These are phyloP conservation scores for Misgurnus anguillicaudatus DNA, from an alignment of 2,113 vertebrate genomes.

Conservation along the genomic window DNA sequence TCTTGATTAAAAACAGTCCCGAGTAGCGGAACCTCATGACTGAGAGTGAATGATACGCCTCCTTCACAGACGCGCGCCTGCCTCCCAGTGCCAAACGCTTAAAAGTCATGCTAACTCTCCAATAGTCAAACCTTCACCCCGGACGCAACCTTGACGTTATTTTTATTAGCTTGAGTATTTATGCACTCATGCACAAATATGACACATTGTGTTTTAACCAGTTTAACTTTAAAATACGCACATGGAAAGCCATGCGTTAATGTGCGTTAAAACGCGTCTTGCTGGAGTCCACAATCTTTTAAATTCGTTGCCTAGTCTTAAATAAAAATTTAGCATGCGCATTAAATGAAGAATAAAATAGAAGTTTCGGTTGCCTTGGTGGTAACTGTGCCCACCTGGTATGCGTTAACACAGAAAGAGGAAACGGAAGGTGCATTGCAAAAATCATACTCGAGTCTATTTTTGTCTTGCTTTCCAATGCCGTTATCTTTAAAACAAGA, in stretches of 20 bases:
- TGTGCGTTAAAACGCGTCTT: no score
- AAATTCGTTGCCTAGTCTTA: no score
- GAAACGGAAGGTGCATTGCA: background rate
- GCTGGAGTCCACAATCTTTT: no score
- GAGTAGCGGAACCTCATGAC: slow-evolving; percentile 67
- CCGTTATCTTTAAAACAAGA: no score
- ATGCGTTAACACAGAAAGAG: slow-evolving; percentile 52
- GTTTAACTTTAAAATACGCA: background rate
- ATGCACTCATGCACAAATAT: no score
- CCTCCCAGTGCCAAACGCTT: background rate
- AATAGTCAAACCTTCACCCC: background rate
- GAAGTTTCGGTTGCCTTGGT: background rate
- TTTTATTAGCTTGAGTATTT: no score
- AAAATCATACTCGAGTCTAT: no score
- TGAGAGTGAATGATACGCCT: slow-evolving; percentile 58
- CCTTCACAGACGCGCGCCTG: slow-evolving; percentile 30
- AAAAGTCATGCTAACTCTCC: background rate
- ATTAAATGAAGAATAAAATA: background rate
- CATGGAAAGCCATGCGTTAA: no score
- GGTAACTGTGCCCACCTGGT: slow-evolving; percentile 63
- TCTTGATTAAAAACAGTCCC: slow-evolving; percentile 73
- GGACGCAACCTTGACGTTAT: background rate
- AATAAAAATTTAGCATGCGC: background rate
- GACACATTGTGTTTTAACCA: background rate
- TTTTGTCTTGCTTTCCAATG: no score